A percentile compares a stretch with the other conserved stretches of the same genome.
These are phyloP conservation scores for Gallinago stenura DNA, from an alignment of 2,797 vertebrate genomes.

Conservation along the genomic window DNA sequence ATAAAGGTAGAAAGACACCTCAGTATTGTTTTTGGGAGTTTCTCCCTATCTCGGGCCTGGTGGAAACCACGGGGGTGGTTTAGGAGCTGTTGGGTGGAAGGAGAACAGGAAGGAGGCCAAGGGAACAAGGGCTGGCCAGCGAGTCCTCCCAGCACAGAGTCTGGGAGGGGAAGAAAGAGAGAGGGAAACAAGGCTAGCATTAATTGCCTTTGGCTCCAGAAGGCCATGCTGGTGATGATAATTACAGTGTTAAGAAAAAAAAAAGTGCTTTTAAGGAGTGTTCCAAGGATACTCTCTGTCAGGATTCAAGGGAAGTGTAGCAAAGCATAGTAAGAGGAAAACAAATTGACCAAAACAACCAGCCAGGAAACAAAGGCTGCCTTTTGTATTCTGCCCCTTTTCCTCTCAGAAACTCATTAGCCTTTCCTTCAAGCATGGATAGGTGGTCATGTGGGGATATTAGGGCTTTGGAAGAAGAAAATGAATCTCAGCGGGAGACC, in stretches of 20 bases:
- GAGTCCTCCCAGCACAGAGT: background rate
- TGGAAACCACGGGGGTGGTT: background rate
- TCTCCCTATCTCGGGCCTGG: background rate
- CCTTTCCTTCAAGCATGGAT: background rate
- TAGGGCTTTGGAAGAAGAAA: background rate
- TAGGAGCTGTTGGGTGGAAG: background rate
- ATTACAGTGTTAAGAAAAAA: background rate
- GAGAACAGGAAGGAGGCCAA: background rate
- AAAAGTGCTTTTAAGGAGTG: background rate
- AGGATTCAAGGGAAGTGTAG: background rate
- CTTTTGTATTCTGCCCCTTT: background rate
- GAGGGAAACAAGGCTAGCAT: background rate
- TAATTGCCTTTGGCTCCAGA: background rate
- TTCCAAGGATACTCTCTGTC: background rate
- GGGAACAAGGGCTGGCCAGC: background rate
- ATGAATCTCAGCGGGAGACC: background rate
- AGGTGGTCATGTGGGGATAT: background rate
- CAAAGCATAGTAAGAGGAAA: background rate
- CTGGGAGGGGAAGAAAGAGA: background rate
- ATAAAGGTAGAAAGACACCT: background rate
- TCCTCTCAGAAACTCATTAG: background rate
- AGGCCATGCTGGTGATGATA: background rate
- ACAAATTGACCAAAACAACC: background rate
- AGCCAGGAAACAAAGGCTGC: background rate
- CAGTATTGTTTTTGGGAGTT: rapidly evolving